These are phyloP conservation scores for Drosophila pullipes DNA, from an alignment of 2,888 invertebrate genomes.

Conservation along the genomic window DNA sequence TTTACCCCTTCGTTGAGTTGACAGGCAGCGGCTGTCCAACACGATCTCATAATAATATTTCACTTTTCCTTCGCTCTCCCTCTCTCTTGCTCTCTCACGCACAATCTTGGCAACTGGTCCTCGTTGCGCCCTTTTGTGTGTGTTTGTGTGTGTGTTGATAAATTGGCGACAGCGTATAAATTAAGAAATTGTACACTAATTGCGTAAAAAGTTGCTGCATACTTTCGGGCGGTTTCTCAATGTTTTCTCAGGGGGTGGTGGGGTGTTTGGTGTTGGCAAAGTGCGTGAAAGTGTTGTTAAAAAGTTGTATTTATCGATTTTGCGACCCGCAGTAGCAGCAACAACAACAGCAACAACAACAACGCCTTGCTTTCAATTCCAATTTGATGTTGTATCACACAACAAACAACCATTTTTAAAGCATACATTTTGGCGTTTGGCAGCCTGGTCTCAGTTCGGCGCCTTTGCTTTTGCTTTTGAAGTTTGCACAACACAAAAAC, in stretches of 20 bases:
- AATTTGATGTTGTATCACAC: constrained; percentile 70
- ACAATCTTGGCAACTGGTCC: constrained; percentile 18
- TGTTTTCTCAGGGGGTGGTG: constrained; percentile 7
- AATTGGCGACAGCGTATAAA: constrained; percentile 84
- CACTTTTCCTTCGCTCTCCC: constrained; percentile 38
- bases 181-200: constrained; percentile 84
- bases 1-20: constrained; percentile 16
- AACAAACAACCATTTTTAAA: constrained; percentile 64
- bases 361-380: constrained; percentile 60
- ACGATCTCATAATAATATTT: constrained; percentile 77
- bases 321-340: constrained; percentile 29
- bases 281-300: constrained; percentile 77
- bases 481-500: constrained; percentile 79
- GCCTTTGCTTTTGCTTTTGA: constrained; percentile 70
- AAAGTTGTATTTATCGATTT: constrained; percentile 77
- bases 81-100: background rate
- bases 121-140: constrained; percentile 6
- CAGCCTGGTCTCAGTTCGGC: constrained; percentile 45
- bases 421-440: constrained; percentile 76
- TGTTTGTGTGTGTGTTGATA: constrained; percentile 66
- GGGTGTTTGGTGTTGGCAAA: constrained; percentile 29
- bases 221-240: constrained; percentile 72
- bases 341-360: background rate
- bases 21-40: constrained; percentile 51
- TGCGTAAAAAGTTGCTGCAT: constrained; percentile 80